Conservation (phyloP, 1,140 invertebrate species). For the Zophobas morio region DNA sequence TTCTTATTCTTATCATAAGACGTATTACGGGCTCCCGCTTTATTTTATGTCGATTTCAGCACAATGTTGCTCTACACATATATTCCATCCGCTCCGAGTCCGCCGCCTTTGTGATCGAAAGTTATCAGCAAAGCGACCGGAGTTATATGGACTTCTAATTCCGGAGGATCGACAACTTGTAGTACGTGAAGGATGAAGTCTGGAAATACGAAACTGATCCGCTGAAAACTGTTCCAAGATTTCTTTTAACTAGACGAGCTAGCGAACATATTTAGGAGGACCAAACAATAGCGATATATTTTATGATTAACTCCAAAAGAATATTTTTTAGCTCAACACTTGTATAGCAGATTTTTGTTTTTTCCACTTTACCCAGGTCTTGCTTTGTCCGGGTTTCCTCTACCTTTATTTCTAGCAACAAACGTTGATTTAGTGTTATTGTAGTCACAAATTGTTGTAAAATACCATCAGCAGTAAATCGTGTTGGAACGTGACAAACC, state of each 20-base stretch:
- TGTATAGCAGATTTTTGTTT: too few relatives aligned
- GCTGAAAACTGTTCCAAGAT: constrained; percentile 4
- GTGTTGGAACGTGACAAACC: constrained; percentile 47
- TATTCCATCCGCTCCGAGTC: constrained; percentile 25
- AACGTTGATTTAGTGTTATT: constrained; percentile 48
- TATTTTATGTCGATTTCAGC: constrained; percentile 63
- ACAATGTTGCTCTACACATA: constrained; percentile 53
- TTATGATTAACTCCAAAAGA: too few relatives aligned
- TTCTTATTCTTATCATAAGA: constrained; percentile 62
- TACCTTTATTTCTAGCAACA: constrained; percentile 42
- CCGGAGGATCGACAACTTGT: constrained; percentile 9
- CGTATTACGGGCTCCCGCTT: constrained; percentile 54
- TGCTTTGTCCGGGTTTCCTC: too few relatives aligned
- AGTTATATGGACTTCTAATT: constrained; percentile 34
- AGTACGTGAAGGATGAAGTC: constrained; percentile 13
- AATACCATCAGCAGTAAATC: constrained; percentile 48
- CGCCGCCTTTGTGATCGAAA: constrained; percentile 37
- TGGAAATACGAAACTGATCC: neutral
- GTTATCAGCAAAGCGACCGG: constrained; percentile 37
- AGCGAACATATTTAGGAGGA: neutral
- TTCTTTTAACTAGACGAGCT: constrained; percentile 16
- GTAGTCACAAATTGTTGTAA: constrained; percentile 49
- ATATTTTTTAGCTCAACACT: too few relatives aligned
- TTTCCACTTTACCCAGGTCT: too few relatives aligned
- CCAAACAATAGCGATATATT: too few relatives aligned